Evolutionary conservation across 2,113 vertebrate species (phyloP).

Genomic region (Phycodurus eques): DNA sequence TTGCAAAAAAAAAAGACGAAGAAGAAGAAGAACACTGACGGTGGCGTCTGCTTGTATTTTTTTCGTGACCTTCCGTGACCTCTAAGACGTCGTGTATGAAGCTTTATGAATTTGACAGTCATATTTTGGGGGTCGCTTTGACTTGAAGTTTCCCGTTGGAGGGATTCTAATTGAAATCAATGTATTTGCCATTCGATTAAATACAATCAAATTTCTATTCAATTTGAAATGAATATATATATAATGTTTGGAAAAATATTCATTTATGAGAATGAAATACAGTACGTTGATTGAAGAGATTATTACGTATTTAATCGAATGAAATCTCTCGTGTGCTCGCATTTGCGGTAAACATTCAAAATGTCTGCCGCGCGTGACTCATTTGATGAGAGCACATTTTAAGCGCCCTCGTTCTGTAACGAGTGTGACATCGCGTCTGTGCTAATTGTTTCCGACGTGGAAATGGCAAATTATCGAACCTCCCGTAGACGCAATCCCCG

Average conservation of each 20-base stretch:
- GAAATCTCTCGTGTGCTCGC: not conserved
- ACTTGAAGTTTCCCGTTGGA: not conserved
- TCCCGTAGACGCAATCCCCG: not conserved
- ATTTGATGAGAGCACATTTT: not conserved
- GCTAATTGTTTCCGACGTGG: constrained; percentile 5
- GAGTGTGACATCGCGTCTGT: not conserved
- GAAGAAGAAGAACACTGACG: not conserved
- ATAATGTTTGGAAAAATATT: not conserved
- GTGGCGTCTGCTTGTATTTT: not conserved
- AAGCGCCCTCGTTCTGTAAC: not conserved
- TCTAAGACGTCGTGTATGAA: not conserved
- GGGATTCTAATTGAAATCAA: too few relatives aligned
- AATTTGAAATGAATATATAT: too few relatives aligned
- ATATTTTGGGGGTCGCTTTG: not conserved
- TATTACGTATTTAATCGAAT: not conserved
- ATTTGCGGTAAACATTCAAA: not conserved
- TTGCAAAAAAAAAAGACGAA: not conserved
- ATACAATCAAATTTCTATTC: too few relatives aligned
- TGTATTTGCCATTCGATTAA: too few relatives aligned
- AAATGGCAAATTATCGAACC: not conserved
- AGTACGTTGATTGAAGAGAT: too few relatives aligned
- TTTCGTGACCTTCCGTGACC: not conserved
- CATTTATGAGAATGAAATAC: too few relatives aligned
- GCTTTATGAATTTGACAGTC: not conserved
- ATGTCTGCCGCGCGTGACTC: not conserved